A percentile compares a stretch with the other conserved stretches of the same genome.
Conservation (phyloP, 2,888 invertebrate species). For the Yponomeuta sedellus region DNA sequence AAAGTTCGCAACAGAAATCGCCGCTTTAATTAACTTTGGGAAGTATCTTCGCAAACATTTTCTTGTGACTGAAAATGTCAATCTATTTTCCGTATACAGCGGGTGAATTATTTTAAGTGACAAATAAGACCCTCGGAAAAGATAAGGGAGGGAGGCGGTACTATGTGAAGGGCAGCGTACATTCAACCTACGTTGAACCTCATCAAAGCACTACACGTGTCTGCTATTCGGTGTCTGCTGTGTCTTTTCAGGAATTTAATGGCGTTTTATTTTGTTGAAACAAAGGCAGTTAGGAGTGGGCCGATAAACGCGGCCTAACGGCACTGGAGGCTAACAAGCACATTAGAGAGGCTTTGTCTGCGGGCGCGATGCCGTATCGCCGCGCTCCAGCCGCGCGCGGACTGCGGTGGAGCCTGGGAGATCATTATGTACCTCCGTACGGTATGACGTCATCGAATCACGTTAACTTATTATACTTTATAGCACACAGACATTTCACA, state of each 20-base stretch:
- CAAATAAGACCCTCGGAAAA: background rate
- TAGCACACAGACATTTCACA: too few species aligned
- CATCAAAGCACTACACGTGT: too few species aligned
- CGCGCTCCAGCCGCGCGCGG: too few species aligned
- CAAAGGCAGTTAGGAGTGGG: background rate
- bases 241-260: background rate
- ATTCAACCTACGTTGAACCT: too few species aligned
- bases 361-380: too few species aligned
- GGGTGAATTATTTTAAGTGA: background rate
- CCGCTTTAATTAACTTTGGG: constrained; percentile 1
- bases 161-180: too few species aligned
- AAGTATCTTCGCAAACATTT: constrained; percentile 5
- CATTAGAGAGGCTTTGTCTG: background rate
- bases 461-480: too few species aligned
- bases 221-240: too few species aligned
- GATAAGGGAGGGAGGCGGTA: background rate
- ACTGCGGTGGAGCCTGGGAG: too few species aligned
- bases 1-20: constrained; percentile 2
- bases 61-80: constrained; percentile 4
- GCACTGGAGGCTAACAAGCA: background rate
- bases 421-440: too few species aligned
- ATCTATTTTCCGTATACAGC: background rate
- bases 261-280: background rate
- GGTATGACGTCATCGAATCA: too few species aligned
- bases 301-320: background rate